These are phyloP conservation scores for Scytalopus superciliaris DNA, from an alignment of 2,113 vertebrate species.

Conservation along the genomic window DNA sequence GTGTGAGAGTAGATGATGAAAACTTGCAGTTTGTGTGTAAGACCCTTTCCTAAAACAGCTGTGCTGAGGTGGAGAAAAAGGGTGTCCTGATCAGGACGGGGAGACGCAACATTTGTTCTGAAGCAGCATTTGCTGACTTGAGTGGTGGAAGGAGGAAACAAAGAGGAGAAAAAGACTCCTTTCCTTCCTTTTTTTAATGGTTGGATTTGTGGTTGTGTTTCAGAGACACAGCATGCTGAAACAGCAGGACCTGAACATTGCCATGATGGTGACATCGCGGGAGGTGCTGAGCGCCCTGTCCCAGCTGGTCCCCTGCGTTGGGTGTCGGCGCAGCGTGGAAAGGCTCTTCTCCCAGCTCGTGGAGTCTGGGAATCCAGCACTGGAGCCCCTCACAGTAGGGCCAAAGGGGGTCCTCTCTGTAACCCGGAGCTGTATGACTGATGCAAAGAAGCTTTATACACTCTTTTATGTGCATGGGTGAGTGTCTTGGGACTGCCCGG, in stretches of 20 bases:
- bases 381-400: constrained; percentile 92
- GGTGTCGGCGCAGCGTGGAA: constrained; percentile 94
- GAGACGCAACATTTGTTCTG: fast-evolving
- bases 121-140: neutral
- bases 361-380: constrained; percentile 90
- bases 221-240: constrained; percentile 92
- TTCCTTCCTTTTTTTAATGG: neutral
- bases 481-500: neutral
- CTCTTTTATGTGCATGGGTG: constrained; percentile 96
- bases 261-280: constrained; percentile 92
- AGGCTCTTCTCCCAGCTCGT: constrained; percentile 94
- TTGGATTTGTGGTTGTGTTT: neutral
- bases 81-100: neutral
- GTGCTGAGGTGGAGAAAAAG: neutral
- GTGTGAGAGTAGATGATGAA: neutral
- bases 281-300: constrained; percentile 89
- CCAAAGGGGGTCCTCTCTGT: constrained; percentile 89
- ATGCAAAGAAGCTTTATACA: constrained; percentile 90
- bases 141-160: neutral
- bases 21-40: neutral
- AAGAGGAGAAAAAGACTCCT: neutral
- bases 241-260: constrained; percentile 87
- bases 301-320: constrained; percentile 94
- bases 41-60: neutral
- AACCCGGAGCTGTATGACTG: constrained; percentile 87